phyloP scores from a whole-genome alignment of 2,113 vertebrate genomes.

The Anguilla rostrata region DNA sequence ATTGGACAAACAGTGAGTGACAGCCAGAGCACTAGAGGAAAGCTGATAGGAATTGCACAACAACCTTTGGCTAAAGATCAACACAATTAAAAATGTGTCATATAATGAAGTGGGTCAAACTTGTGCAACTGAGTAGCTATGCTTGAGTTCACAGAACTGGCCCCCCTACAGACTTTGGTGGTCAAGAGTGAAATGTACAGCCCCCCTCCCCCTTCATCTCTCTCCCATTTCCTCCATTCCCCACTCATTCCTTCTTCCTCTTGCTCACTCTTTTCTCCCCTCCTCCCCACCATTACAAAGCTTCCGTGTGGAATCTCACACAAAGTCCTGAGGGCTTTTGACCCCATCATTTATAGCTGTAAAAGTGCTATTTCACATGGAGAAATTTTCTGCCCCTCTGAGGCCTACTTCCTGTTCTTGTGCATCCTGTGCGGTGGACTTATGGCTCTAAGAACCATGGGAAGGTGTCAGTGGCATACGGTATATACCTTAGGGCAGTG shows the following conservation, averaged over 20 bases:
- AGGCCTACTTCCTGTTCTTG: not conserved
- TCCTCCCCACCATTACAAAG: not conserved
- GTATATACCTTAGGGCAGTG: not conserved
- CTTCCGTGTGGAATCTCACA: not conserved
- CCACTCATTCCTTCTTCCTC: not conserved
- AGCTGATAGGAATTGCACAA: constrained; percentile 5
- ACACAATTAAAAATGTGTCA: not conserved
- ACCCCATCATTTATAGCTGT: not conserved
- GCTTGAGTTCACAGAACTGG: not conserved
- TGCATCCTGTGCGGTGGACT: not conserved
- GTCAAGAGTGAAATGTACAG: not conserved
- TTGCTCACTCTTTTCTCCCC: not conserved
- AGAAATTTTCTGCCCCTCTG: not conserved
- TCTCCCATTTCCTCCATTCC: too few species aligned
- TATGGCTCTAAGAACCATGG: not conserved
- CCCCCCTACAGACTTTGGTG: not conserved
- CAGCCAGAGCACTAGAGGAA: not conserved
- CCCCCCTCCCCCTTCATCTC: not conserved
- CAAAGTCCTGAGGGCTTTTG: not conserved
- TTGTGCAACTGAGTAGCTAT: not conserved
- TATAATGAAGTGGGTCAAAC: not conserved
- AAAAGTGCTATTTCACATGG: constrained; percentile 1
- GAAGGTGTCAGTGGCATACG: not conserved
- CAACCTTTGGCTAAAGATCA: not conserved
- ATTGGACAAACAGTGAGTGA: not conserved